A percentile compares a stretch with the other conserved stretches of the same genome.
phyloP scores from a whole-genome alignment of 1,140 invertebrate species.

The Euschistus heros region DNA sequence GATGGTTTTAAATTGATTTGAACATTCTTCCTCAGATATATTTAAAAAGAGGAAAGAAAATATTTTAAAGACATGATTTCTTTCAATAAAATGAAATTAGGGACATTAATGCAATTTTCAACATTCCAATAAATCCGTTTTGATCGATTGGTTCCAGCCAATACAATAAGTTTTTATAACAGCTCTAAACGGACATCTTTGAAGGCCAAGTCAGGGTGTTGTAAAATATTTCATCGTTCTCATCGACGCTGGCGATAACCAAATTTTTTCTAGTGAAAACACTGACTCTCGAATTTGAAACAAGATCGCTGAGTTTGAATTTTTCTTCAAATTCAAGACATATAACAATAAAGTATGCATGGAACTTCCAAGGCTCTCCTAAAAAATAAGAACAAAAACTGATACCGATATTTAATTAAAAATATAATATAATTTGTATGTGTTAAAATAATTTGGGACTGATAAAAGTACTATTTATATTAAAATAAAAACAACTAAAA shows the following conservation, averaged over 20 bases:
- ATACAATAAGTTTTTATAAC: no score
- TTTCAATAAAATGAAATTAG: no score
- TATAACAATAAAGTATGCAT: constrained; percentile 43
- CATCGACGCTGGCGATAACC: constrained; percentile 36
- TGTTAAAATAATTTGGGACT: neutral
- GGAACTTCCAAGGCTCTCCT: constrained; percentile 46
- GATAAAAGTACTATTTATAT: neutral
- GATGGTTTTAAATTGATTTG: no score
- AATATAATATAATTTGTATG: neutral
- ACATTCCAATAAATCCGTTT: no score
- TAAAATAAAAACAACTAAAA: neutral
- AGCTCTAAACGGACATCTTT: no score
- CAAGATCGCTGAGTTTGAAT: constrained; percentile 34
- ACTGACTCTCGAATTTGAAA: constrained; percentile 36
- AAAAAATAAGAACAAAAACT: constrained; percentile 28
- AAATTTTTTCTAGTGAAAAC: constrained; percentile 39
- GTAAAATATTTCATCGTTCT: constrained; percentile 34
- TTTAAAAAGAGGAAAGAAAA: no score
- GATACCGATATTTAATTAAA: constrained; percentile 11
- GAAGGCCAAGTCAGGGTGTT: constrained; percentile 37
- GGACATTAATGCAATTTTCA: no score
- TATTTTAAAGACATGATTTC: no score
- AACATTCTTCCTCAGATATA: no score
- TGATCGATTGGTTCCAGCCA: no score
- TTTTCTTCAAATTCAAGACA: constrained; percentile 36